Percentiles rank a stretch among this genome's conserved stretches.
Conservation (phyloP, 92 coral and sea anemone genomes). For the Palythoa grandiflora region DNA sequence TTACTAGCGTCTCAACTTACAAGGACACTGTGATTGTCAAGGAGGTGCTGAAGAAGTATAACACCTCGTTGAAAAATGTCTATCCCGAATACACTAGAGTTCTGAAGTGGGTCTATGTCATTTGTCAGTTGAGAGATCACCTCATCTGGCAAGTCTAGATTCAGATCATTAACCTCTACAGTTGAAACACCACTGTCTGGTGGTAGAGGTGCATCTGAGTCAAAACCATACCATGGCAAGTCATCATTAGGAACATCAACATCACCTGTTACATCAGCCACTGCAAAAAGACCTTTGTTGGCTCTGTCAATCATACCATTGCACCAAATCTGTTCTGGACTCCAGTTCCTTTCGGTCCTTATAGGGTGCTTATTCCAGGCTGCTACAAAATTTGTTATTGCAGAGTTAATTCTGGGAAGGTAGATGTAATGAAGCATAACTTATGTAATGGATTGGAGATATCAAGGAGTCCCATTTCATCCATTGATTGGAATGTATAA, state of each 20-base stretch:
- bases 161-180: background rate
- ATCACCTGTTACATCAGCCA: conserved; percentile 76
- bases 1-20: conserved; percentile 26
- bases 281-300: conserved; percentile 68
- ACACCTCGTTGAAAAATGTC: conserved; percentile 69
- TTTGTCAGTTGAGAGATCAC: conserved; percentile 49
- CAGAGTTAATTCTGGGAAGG: conserved; percentile 67
- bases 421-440: conserved; percentile 68
- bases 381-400: conserved; percentile 60
- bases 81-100: conserved; percentile 61
- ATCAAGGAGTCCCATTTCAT: conserved; percentile 66
- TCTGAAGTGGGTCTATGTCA: conserved; percentile 66
- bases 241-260: conserved; percentile 56
- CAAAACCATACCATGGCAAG: conserved; percentile 74
- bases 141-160: conserved; percentile 44
- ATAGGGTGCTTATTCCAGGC: conserved; percentile 83
- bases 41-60: background rate
- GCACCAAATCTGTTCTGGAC: conserved; percentile 76
- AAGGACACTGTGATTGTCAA: conserved; percentile 3
- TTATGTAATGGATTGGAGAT: conserved; percentile 55
- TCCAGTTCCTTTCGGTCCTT: conserved; percentile 78
- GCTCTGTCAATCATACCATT: conserved; percentile 80
- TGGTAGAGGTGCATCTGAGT: conserved; percentile 76
- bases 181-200: background rate
- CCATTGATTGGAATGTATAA: conserved; percentile 65